Evolutionary conservation across 35 echinoderm and acorn worm species (phyloP).

Genomic region (Apostichopus parvimensis): DNA sequence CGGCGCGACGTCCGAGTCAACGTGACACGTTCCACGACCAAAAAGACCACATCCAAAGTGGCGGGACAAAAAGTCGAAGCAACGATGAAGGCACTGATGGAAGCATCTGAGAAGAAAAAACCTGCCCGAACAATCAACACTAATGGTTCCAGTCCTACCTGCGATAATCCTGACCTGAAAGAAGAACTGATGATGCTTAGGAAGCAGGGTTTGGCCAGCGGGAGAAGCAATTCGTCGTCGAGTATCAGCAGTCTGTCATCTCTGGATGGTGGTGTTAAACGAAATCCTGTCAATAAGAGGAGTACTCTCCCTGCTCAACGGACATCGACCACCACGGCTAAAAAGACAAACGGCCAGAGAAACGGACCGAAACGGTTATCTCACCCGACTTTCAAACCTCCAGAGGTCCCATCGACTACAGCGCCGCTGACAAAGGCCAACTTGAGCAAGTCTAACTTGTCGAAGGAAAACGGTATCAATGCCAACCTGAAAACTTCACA

Average conservation of each 20-base stretch:
- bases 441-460: slow-evolving; percentile 18
- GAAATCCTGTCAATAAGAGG: not conserved
- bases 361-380: slow-evolving; percentile 17
- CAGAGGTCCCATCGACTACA: slow-evolving; percentile 6
- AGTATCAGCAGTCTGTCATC: slow-evolving; percentile 51
- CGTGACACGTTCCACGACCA: slow-evolving; percentile 3
- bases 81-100: slow-evolving; percentile 51
- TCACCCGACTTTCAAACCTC: slow-evolving; percentile 50
- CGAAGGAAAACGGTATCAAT: slow-evolving; percentile 44
- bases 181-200: slow-evolving; percentile 30
- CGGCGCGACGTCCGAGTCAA: slow-evolving; percentile 4
- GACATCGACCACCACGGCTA: not conserved
- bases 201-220: slow-evolving; percentile 52
- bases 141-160: slow-evolving; percentile 26
- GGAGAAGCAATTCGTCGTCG: slow-evolving; percentile 30
- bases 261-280: not conserved
- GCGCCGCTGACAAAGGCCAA: slow-evolving; percentile 1
- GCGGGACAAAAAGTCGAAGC: slow-evolving; percentile 53
- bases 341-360: not conserved
- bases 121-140: slow-evolving; percentile 3
- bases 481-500: slow-evolving; percentile 42
- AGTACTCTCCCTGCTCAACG: not conserved
- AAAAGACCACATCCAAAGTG: slow-evolving; percentile 18
- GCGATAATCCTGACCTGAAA: slow-evolving; percentile 46
- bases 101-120: slow-evolving; percentile 43